Base-by-base conservation (phyloP, 2,797 vertebrate species). In the Ataeniobius toweri region DNA sequence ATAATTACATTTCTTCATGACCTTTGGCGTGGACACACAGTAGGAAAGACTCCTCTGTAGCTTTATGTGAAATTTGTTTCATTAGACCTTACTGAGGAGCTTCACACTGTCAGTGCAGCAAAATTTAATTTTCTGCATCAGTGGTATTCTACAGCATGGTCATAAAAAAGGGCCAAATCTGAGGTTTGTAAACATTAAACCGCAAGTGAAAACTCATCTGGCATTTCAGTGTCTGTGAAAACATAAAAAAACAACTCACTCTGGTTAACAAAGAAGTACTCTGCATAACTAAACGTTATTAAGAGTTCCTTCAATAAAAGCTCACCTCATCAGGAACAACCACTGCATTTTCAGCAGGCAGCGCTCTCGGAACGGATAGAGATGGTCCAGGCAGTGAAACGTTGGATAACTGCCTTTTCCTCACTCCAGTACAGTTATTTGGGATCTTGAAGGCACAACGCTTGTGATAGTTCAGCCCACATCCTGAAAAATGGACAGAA, bases 381-480 rank as follows among this genome's bases (percentile, higher is more conserved):
- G 96, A 96, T 1, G 96, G 94, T 80, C 96, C 97, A 0, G 98
- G 97, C 77, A 99, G 92, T 16, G 98, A 99, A 18, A 98, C 97
- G 0, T 99, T 99, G 85, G 98, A 99, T 78, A 99, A 88, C 13
- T 97, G 95, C 41, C 98, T 96, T 90, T 99, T 99, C 88, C 97
- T 96, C 86, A 98, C 96, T 78, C 98, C 98, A 24, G 97, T 97
- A 86, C 98, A 99, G 91, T 99, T 99, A 94, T 99, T 99, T 69
- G 98, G 98, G 90, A 99, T 99, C 94, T 99, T 99, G 95, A 99
- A 99, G 93, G 97, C 98, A 78, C 98, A 99, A 80, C 97, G 96
- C 84, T 99, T 99, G 94, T 99, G 98, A 93, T 99, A 99, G 94
- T 99, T 99, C 74, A 99, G 94, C 74, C 98, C 98, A 93, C 98